Conservation (phyloP, 2,797 vertebrate genomes). For the Xenopus petersii region DNA sequence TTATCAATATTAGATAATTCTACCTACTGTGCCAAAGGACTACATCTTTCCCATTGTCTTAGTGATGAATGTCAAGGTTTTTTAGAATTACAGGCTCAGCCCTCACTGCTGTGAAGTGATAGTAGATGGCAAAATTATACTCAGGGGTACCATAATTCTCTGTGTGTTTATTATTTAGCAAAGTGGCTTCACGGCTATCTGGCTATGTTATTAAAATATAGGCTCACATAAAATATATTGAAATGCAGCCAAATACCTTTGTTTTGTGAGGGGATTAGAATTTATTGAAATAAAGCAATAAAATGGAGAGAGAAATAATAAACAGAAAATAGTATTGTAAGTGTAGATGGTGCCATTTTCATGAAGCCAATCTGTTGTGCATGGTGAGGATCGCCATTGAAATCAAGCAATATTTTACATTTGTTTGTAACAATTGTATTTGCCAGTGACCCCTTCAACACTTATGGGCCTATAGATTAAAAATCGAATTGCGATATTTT, state of each 20-base stretch:
- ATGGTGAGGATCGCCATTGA: too few species aligned
- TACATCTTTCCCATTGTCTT: conserved; percentile 49
- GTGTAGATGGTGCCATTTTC: too few species aligned
- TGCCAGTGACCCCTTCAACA: too few species aligned
- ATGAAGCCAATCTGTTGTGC: too few species aligned
- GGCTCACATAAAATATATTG: background rate
- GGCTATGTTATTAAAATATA: conserved; percentile 4
- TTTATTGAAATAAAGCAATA: too few species aligned
- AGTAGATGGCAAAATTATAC: conserved; percentile 43
- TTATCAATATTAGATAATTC: conserved; percentile 53
- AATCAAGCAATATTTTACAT: too few species aligned
- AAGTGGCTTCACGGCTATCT: conserved; percentile 5
- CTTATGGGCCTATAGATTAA: too few species aligned
- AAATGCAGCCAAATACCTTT: background rate
- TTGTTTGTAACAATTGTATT: too few species aligned
- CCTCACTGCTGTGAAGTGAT: conserved; percentile 44
- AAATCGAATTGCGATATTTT: too few species aligned
- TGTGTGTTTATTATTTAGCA: conserved; percentile 17
- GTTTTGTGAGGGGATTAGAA: background rate
- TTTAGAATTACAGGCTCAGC: conserved; percentile 55
- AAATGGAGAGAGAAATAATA: too few species aligned
- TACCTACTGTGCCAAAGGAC: conserved; percentile 49
- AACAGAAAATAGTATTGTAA: too few species aligned
- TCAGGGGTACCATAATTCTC: conserved; percentile 34
- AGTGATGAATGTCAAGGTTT: conserved; percentile 53